Base-by-base conservation (phyloP, 1,140 invertebrate genomes). In the Camponotus pennsylvanicus region DNA sequence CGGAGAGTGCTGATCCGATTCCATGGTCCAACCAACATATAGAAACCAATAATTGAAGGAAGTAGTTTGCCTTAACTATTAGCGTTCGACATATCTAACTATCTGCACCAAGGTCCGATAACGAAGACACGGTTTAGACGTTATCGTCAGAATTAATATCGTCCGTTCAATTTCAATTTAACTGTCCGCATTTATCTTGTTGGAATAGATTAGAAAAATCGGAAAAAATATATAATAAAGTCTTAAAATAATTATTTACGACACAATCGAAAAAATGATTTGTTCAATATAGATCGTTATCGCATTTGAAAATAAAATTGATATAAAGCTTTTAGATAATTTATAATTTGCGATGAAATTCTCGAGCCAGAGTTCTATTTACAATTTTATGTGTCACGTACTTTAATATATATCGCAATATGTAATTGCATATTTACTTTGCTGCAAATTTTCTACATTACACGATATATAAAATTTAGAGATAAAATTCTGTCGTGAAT, bases 61-160 rank as follows among this genome's bases (percentile, higher is more conserved):
- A 75, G 69, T 73, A 88, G 83, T 42, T 59, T 67, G 70, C 69
- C 67, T 79, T 86, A 86, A 89, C 85, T 84, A 89, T 89, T 77
- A 82, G 15, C 52, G 75, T 32, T 55, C 52, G 59, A 59, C 49
- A 15, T 69, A 69, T 85, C 42, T 45, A 63, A 18, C 27, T 32
- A 82, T 59, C 27, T 34, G 18, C 59, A 9, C 32, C 45, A 69
- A 55, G 57, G n/a, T 63, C 78, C 61, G 67, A 83, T 83, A 77
- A 80, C 59, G 27, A 85, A 57, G 55, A 61, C 71, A 18, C 13
- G 27, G n/a, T 52, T 27, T 45, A 52, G 67, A 80, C 42, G 1
- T 27, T n/a, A 40, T 69, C 69, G 71, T 80, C 71, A 67, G 79
- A 88, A 82, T 64, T 75, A 86, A 75, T 69, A 73, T 59, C 45